phyloP scores from a whole-genome alignment of 2,797 vertebrate species.

The Pempheris klunzingeri region DNA sequence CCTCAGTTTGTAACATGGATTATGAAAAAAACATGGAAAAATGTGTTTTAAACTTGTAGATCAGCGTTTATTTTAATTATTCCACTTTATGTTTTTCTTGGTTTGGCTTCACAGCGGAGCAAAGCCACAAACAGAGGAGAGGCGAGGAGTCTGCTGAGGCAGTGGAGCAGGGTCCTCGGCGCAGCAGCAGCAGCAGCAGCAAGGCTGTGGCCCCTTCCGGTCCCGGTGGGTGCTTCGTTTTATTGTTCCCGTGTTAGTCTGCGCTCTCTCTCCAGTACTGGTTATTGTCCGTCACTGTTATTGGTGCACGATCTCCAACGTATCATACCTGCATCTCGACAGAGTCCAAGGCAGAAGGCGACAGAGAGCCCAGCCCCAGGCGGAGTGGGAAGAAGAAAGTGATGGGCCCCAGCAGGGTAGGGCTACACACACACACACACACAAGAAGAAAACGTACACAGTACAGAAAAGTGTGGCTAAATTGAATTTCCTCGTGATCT shows the following conservation, averaged over 20 bases:
- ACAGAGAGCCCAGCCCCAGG: slow-evolving; percentile 70
- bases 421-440: slow-evolving; percentile 38
- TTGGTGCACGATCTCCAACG: neutral
- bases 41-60: neutral
- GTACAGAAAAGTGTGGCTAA: neutral
- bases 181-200: slow-evolving; percentile 21
- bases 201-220: neutral
- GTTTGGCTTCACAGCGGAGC: slow-evolving; percentile 30
- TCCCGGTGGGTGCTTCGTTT: slow-evolving; percentile 51
- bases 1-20: no score
- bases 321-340: neutral
- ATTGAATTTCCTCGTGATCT: neutral
- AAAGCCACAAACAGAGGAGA: slow-evolving; percentile 19
- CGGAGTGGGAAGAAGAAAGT: slow-evolving; percentile 85
- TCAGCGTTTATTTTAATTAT: neutral
- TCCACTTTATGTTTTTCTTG: neutral
- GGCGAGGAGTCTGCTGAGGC: neutral
- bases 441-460: neutral
- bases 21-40: no score
- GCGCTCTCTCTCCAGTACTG: no score
- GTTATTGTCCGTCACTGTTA: neutral
- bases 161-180: slow-evolving; percentile 13
- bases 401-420: slow-evolving; percentile 86
- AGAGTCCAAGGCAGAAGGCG: slow-evolving; percentile 50
- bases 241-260: neutral